A percentile compares a stretch with the other conserved stretches of the same genome.
Evolutionary conservation across 2,888 invertebrate genomes (phyloP).

Genomic region (Lycaena phlaeas): DNA sequence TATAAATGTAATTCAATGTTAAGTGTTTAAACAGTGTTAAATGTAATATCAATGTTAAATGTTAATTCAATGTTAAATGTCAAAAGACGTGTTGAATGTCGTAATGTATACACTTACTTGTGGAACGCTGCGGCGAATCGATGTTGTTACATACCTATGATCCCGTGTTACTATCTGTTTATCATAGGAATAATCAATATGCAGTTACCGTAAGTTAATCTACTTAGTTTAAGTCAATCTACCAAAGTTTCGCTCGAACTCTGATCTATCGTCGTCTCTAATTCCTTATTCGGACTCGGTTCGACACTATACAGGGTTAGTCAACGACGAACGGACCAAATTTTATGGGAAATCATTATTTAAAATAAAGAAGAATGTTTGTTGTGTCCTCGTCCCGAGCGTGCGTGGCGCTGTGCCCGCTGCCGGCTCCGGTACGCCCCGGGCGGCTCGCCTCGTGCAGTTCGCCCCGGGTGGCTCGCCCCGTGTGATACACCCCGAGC

Average conservation of each 20-base stretch:
- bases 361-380: constrained; percentile 32
- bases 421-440: constrained; percentile 18
- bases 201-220: constrained; percentile 68
- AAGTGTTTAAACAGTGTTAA: constrained; percentile 17
- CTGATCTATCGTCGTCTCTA: constrained; percentile 43
- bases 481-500: constrained; percentile 9
- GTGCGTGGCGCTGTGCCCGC: constrained; percentile 25
- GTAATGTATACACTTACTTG: constrained; percentile 9
- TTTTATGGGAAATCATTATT: constrained; percentile 32
- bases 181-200: constrained; percentile 47
- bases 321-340: constrained; percentile 55
- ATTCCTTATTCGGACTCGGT: constrained; percentile 39
- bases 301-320: constrained; percentile 50
- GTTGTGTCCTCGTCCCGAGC: constrained; percentile 41
- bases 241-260: constrained; percentile 60
- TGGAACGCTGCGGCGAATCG: constrained; percentile 20
- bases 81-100: not conserved
- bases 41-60: constrained; percentile 13
- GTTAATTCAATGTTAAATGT: constrained; percentile 5
- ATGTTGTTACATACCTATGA: constrained; percentile 14
- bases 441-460: constrained; percentile 14
- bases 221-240: constrained; percentile 61
- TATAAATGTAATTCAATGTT: no score
- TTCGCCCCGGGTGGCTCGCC: constrained; percentile 16
- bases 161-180: constrained; percentile 21